Base-by-base conservation (phyloP, 2,888 invertebrate genomes). In the Ectobius pallidus region DNA sequence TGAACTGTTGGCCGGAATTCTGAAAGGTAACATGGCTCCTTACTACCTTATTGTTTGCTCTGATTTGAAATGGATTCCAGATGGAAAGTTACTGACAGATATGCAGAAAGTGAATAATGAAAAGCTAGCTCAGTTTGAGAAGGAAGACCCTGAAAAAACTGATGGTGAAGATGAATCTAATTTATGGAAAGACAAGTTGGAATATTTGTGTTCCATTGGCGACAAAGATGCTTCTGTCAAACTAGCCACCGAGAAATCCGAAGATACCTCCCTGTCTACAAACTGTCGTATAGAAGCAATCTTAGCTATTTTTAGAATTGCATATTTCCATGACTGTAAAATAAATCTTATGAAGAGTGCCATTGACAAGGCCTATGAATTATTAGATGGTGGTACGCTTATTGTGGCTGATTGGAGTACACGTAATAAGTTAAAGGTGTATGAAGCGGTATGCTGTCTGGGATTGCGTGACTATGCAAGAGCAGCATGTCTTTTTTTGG, bases 381-480 rank as follows among this genome's bases (percentile, higher is more conserved):
- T 84, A 22, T 78, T 73, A 4, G 62, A 44, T 30, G 67, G 44
- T 6, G 30, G 46, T n/a, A 9, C 46, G 4, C 42, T 9, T n/a
- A 25, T 20, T 11, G 55, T 27, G 1, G 99, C 99, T 16, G 99
- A 99, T 83, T 99, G 99, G 99, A 97, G 99, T 80, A 90, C 99
- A 69, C 89, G 99, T 77, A 99, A 99, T 83, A 91, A 99, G 76
- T 86, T 99, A 32, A 99, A 99, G 85, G 99, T 98, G 0, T 97
- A 97, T 81, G 95, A 95, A 85, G 99, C 97, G 55, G 91, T 97
- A 55, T 99, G 99, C 82, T 94, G 95, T 78, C 92, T 99, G 83
- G 94, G 98, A 0, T 93, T 99, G 49, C 88, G 99, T 75, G 97
- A 99, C 82, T 99, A 99, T 82, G 95, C 95, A 82, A 92, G 90